phyloP scores from a whole-genome alignment of 1,140 invertebrate species.

The Grapholita molesta region DNA sequence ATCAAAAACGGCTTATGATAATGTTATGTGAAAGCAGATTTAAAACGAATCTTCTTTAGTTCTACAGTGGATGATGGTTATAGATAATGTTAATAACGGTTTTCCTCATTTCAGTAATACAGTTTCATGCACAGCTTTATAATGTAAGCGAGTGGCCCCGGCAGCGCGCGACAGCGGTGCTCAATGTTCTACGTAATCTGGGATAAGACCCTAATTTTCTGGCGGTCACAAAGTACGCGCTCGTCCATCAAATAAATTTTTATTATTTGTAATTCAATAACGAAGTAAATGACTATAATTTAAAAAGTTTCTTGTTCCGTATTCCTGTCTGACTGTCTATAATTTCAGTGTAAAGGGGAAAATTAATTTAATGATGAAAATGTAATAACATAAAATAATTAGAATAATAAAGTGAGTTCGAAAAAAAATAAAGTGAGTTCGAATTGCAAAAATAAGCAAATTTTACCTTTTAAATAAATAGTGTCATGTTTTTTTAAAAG shows the following conservation, averaged over 20 bases:
- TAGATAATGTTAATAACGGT: neutral
- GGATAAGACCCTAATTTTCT: slow-evolving; percentile 38
- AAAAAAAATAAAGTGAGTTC: too few species aligned
- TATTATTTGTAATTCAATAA: slow-evolving; percentile 15
- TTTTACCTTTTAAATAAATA: too few species aligned
- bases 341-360: too few species aligned
- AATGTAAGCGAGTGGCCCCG: slow-evolving; percentile 26
- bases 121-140: neutral
- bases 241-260: slow-evolving; percentile 12
- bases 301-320: neutral
- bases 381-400: too few species aligned
- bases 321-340: too few species aligned
- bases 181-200: slow-evolving; percentile 35
- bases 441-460: too few species aligned
- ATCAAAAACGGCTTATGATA: too few species aligned
- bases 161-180: slow-evolving; percentile 27
- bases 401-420: too few species aligned
- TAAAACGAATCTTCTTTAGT: neutral
- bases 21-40: neutral
- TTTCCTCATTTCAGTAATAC: neutral
- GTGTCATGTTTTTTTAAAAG: too few species aligned
- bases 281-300: neutral
- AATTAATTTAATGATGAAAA: too few species aligned
- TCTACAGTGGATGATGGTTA: neutral
- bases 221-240: slow-evolving; percentile 29